Conservation (phyloP, 2,888 invertebrate species). For the Catocala fraxini region DNA sequence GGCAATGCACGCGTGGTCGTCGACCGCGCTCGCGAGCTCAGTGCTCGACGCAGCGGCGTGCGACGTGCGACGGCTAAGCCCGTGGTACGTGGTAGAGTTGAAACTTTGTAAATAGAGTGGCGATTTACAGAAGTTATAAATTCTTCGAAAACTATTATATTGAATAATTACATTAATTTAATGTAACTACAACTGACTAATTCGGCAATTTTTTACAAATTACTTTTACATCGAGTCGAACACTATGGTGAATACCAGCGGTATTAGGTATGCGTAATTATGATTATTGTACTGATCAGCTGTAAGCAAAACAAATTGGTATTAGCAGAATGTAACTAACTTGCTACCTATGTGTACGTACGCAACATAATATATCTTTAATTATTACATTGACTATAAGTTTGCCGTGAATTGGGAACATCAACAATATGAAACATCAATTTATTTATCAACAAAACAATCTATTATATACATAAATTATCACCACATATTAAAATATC, state of each 20-base stretch:
- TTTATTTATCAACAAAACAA: constrained; percentile 81
- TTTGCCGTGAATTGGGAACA: constrained; percentile 74
- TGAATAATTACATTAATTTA: constrained; percentile 58
- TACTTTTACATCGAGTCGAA: constrained; percentile 73
- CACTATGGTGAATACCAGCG: constrained; percentile 77
- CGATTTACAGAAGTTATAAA: constrained; percentile 70
- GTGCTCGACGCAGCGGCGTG: background rate
- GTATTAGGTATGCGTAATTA: constrained; percentile 44
- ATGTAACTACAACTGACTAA: constrained; percentile 80
- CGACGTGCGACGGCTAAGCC: constrained; percentile 50
- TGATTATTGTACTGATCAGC: constrained; percentile 42
- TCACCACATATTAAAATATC: constrained; percentile 77
- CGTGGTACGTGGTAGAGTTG: constrained; percentile 50
- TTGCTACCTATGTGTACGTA: constrained; percentile 41
- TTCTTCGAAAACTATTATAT: constrained; percentile 73
- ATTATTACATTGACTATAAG: constrained; percentile 58
- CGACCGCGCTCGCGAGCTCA: constrained; percentile 49
- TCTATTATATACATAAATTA: constrained; percentile 75
- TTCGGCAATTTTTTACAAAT: constrained; percentile 79
- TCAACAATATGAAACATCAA: constrained; percentile 83
- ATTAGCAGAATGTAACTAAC: constrained; percentile 43
- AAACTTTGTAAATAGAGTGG: constrained; percentile 70
- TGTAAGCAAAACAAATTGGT: constrained; percentile 51
- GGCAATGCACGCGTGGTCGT: constrained; percentile 41
- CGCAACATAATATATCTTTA: constrained; percentile 44